These are phyloP conservation scores for Agrypnia vestita DNA, from an alignment of 1,140 invertebrate genomes.

Conservation along the genomic window DNA sequence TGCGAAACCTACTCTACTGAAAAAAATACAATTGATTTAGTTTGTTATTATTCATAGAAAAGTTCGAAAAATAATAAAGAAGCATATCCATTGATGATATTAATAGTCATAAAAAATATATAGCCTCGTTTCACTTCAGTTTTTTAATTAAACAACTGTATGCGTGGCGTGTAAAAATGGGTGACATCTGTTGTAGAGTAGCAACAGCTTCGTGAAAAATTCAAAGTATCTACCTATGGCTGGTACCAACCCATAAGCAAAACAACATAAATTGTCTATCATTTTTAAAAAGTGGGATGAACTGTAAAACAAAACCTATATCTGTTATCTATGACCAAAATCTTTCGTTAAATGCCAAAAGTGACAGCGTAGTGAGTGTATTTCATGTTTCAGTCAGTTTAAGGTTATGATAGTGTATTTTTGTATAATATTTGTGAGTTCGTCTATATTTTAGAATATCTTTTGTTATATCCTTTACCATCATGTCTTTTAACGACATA, in stretches of 20 bases:
- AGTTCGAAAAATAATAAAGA: too few relatives aligned
- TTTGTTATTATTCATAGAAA: too few relatives aligned
- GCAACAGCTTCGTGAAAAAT: neutral
- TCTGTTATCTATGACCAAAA: too few relatives aligned
- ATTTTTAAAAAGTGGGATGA: slow-evolving; percentile 28
- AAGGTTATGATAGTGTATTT: slow-evolving; percentile 41
- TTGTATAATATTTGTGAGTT: slow-evolving; percentile 26
- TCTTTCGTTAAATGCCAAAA: slow-evolving; percentile 58
- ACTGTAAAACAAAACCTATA: neutral
- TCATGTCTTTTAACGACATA: slow-evolving; percentile 41
- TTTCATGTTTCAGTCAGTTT: slow-evolving; percentile 47
- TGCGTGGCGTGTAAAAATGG: too few relatives aligned
- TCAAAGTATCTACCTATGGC: neutral
- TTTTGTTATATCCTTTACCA: neutral
- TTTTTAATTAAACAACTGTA: too few relatives aligned
- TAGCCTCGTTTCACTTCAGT: too few relatives aligned
- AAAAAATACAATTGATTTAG: too few relatives aligned
- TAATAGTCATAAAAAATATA: too few relatives aligned
- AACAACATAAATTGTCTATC: neutral
- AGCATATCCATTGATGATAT: too few relatives aligned
- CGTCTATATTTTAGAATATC: slow-evolving; percentile 7
- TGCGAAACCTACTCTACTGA: too few relatives aligned
- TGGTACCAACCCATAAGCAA: neutral
- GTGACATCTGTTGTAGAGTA: slow-evolving; percentile 18
- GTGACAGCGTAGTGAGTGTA: slow-evolving; percentile 56